Conservation (phyloP, 2,888 invertebrate genomes). For the Mylabris sibirica region DNA sequence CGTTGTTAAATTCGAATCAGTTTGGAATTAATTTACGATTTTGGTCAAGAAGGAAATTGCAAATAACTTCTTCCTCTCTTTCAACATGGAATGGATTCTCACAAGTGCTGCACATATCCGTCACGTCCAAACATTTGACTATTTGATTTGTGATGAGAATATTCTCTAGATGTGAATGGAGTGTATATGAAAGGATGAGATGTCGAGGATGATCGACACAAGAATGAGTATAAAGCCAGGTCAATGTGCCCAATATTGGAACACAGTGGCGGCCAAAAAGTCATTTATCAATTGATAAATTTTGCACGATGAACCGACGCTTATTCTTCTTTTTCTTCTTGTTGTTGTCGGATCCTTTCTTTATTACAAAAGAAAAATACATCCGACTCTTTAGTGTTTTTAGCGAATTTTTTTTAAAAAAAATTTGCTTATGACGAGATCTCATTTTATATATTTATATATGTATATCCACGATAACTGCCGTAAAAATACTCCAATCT, state of each 20-base stretch:
- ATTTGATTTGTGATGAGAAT: not conserved
- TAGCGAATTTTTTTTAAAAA: no score
- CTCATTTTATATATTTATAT: no score
- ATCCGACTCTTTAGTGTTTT: no score
- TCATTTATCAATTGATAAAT: not conserved
- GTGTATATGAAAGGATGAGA: not conserved
- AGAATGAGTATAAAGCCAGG: not conserved
- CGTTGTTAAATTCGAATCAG: not conserved
- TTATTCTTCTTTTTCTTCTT: not conserved
- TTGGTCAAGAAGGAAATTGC: not conserved
- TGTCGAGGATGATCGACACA: not conserved
- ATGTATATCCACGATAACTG: no score
- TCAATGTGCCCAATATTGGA: constrained; percentile 12
- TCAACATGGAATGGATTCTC: not conserved
- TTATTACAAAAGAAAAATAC: no score
- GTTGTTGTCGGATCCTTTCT: not conserved
- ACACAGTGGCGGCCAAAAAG: constrained; percentile 7
- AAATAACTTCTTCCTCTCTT: not conserved
- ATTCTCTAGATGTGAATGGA: not conserved
- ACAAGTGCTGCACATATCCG: not conserved
- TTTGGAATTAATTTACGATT: not conserved
- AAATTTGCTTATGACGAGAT: no score
- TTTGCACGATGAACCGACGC: not conserved
- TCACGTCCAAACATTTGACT: not conserved
- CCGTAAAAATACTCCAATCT: no score